Conservation (phyloP, 2,888 invertebrate species). For the Melikaiella ostensackeni region DNA sequence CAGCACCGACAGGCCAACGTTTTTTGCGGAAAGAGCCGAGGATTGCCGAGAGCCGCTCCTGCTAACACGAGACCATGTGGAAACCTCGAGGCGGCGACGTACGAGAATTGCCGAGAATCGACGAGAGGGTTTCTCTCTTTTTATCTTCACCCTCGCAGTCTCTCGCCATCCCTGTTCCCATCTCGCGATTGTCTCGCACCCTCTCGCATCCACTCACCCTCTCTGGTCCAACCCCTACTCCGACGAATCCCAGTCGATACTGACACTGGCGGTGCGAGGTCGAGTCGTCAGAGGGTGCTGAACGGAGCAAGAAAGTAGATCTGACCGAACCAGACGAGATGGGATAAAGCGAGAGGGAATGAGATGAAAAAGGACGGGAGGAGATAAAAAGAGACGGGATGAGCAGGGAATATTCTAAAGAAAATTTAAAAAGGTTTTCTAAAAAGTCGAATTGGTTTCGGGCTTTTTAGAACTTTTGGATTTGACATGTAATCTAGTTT, state of each 20-base stretch:
- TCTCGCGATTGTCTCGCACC: conserved; percentile 71
- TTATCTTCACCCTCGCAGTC: conserved; percentile 46
- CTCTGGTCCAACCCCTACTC: conserved; percentile 57
- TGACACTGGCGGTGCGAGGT: conserved; percentile 73
- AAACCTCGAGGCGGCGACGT: conserved; percentile 60
- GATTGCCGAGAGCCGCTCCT: conserved; percentile 48
- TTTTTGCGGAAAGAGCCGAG: conserved; percentile 51
- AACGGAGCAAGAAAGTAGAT: conserved; percentile 54
- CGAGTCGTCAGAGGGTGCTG: conserved; percentile 74
- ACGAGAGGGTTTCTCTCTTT: conserved; percentile 59
- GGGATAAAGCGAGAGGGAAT: conserved; percentile 32
- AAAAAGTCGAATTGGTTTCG: background rate
- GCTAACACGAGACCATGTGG: conserved; percentile 61
- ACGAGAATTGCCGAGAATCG: conserved; percentile 60
- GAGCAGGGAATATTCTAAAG: background rate
- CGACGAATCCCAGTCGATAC: conserved; percentile 72
- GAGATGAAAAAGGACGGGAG: conserved; percentile 44
- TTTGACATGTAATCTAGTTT: background rate
- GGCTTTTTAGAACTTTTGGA: background rate
- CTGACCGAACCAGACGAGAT: conserved; percentile 14
- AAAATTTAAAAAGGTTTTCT: conserved; percentile 22
- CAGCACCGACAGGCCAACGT: conserved; percentile 67
- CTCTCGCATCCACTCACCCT: conserved; percentile 52
- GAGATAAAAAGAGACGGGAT: conserved; percentile 21
- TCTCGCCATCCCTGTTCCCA: conserved; percentile 59